Base-by-base conservation (phyloP, 53 echinoderm and acorn worm species). In the Echinarachnius parma region DNA sequence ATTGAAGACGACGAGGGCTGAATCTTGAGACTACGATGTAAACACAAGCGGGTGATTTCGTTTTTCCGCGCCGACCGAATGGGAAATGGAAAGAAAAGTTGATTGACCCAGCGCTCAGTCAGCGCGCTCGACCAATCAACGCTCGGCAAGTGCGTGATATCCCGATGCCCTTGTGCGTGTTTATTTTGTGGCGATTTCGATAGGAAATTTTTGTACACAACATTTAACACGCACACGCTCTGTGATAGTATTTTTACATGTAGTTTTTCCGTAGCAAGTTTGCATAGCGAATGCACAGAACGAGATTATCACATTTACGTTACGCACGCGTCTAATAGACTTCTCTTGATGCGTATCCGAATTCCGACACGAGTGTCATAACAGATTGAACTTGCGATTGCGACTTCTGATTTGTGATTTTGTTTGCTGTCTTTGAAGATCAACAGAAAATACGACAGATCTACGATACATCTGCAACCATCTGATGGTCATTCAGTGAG, bases 111-210 rank as follows among this genome's bases (percentile, higher is more conserved):
- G n/a, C n/a, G n/a, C n/a, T n/a, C n/a, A n/a, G n/a, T n/a, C n/a
- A n/a, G n/a, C n/a, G n/a, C 42, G 21, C 3, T 21, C 9, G 52
- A 34, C 68, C 68, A 68, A 68, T 68, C 50, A 52, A 37, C 29
- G 10, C 9, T 5, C 34, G 32, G 53, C 22, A 22, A 21, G 19
- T 52, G 52, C 68, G 68, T 68, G 68, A 68, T 32, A 34, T 8
- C n/a, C 33, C 7, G 21, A 1, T 34, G 31, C 9, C 68, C 68
- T 68, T 68, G 31, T 68, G 68, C 52, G 52, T 68, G 68, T 13
- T 52, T 13, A 25, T 66, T 3, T 48, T 48, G 19, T 16, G 10
- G 29, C 13, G 49, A 68, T 34, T 33, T n/a, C 32, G 68, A 30
- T 14, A 31, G 28, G 68, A 52, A 68, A 50, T 50, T 21, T 50